Conservation (phyloP, 2,888 invertebrate genomes). For the Synergus itoensis region DNA sequence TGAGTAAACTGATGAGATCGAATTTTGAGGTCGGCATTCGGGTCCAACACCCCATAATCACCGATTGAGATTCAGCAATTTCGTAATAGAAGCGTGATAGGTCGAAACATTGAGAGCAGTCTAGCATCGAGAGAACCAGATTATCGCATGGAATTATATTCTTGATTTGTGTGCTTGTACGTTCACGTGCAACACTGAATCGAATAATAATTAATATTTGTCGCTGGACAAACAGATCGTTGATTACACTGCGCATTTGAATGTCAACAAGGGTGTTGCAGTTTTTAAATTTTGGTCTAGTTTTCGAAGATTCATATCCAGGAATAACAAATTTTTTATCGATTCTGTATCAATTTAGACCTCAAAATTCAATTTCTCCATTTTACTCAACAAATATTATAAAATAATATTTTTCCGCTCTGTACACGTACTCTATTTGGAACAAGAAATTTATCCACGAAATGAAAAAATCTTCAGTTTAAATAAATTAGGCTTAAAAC, state of each 20-base stretch:
- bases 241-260: not conserved
- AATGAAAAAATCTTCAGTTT: too few relatives aligned
- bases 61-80: conserved; percentile 1
- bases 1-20: not conserved
- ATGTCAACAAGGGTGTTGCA: not conserved
- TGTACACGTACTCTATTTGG: too few relatives aligned
- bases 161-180: conserved; percentile 23
- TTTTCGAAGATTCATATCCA: too few relatives aligned
- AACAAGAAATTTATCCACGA: too few relatives aligned
- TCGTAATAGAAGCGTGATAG: conserved; percentile 16
- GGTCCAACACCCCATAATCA: not conserved
- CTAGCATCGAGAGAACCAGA: conserved; percentile 5
- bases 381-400: too few relatives aligned
- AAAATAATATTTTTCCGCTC: too few relatives aligned
- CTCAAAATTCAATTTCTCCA: too few relatives aligned
- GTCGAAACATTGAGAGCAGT: not conserved
- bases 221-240: not conserved
- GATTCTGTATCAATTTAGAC: too few relatives aligned
- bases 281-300: not conserved
- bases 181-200: not conserved
- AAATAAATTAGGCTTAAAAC: too few relatives aligned
- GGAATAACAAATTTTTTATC: too few relatives aligned
- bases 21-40: too few relatives aligned
- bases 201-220: conserved; percentile 38
- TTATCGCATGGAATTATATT: conserved; percentile 33